Conservation (phyloP, 2,888 invertebrate species). For the Pachliopta kotzebuea region DNA sequence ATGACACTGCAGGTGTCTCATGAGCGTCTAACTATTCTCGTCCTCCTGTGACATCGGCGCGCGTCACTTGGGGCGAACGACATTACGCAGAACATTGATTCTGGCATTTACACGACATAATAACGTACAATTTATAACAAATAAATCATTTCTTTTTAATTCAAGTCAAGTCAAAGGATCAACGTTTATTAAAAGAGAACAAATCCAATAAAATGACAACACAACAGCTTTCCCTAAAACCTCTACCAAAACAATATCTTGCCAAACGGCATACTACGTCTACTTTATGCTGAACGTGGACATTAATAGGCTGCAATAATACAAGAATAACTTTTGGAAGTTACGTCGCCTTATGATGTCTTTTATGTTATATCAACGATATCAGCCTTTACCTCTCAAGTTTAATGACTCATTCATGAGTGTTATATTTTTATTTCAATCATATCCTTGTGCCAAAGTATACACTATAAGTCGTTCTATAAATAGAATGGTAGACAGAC, state of each 20-base stretch:
- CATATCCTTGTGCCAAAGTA: neutral
- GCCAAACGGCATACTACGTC: too few species aligned
- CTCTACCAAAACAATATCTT: too few species aligned
- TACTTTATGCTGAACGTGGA: too few species aligned
- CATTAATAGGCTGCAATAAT: too few species aligned
- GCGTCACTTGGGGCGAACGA: constrained; percentile 46
- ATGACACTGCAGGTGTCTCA: constrained; percentile 59
- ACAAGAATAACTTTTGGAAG: too few species aligned
- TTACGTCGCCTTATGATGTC: too few species aligned
- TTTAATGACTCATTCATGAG: neutral
- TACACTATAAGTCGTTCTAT: neutral
- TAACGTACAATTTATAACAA: too few species aligned
- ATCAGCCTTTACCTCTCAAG: neutral
- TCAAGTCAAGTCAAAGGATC: too few species aligned
- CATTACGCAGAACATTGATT: constrained; percentile 31
- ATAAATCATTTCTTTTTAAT: too few species aligned
- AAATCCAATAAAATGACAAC: too few species aligned
- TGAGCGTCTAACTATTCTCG: constrained; percentile 61
- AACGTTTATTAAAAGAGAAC: too few species aligned
- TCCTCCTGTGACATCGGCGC: constrained; percentile 45
- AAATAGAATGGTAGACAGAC: neutral
- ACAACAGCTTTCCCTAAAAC: too few species aligned
- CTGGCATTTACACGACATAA: constrained; percentile 5
- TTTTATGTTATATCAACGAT: neutral
- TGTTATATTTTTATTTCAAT: constrained; percentile 3